Evolutionary conservation across 2,797 vertebrate species (phyloP), one percentile per base, ranked within the genome.

Genomic region (Alca torda): DNA sequence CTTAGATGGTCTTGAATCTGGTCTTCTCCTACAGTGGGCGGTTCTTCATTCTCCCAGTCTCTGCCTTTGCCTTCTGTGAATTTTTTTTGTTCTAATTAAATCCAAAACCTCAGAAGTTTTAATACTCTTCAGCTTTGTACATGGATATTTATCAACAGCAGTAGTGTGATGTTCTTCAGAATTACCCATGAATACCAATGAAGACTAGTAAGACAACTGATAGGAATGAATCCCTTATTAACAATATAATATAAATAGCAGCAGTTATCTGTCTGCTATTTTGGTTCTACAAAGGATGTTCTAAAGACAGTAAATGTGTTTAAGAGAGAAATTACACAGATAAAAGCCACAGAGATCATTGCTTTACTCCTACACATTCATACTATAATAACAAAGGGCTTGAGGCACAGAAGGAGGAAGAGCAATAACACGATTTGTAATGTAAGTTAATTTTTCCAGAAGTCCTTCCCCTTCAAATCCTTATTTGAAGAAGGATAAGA

Each of bases 241-340:
- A 81, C 30, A 84, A 50, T n/a, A 59, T 28, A 41, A 48, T 73
- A 92, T 61, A 95, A 96, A 94, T 48, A 95, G 80, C n/a, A 94
- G 80, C 57, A 68, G 74, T 84, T 95, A 80, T 84, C 78, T 76
- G 30, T 23, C 72, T 93, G 63, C 87, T 86, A 65, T 89, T 96
- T 92, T 72, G 26, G 48, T 67, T 84, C 86, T 81, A 61, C 54
- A 90, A 74, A 85, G 61, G 65, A 60, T 83, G 60, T 78, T 95
- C 88, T 64, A 64, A 94, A 92, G 72, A 60, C 60, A 87, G 39
- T 26, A 85, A 93, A 87, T 50, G 28, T 67, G 64, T 74, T 93
- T 87, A 82, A 90, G 70, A 89, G 80, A 89, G 83, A 77, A 90
- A 90, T 92, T 61, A 83, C 53, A 64, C 61, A 91, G 83, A 76